phyloP scores from a whole-genome alignment of 2,888 invertebrate species.

The Tenthredo amoena region DNA sequence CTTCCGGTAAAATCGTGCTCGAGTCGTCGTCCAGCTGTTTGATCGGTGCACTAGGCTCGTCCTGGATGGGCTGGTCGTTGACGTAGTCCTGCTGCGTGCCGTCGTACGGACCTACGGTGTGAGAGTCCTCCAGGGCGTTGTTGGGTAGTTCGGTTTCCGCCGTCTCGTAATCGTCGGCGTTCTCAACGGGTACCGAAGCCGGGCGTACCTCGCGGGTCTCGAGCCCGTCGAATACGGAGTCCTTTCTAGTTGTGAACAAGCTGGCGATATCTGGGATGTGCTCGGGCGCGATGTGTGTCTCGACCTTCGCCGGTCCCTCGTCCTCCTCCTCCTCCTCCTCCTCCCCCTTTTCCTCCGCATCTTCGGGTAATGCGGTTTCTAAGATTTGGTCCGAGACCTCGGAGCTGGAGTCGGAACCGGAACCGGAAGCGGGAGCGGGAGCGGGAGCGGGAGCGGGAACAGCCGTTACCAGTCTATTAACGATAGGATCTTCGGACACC shows the following conservation, averaged over 20 bases:
- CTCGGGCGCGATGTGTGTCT: constrained; percentile 78
- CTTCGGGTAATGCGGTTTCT: constrained; percentile 59
- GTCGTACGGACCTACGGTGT: constrained; percentile 84
- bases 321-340: constrained; percentile 35
- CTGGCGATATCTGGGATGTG: constrained; percentile 82
- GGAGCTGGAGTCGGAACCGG: constrained; percentile 13
- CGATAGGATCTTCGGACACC: constrained; percentile 67
- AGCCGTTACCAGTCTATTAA: constrained; percentile 68
- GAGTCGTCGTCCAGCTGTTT: constrained; percentile 74
- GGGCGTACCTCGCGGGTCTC: constrained; percentile 73
- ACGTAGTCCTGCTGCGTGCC: constrained; percentile 78
- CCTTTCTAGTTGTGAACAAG: constrained; percentile 79
- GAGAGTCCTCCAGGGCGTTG: constrained; percentile 68
- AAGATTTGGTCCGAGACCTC: constrained; percentile 51
- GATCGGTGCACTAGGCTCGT: constrained; percentile 76
- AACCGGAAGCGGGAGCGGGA: background rate
- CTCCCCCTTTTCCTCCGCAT: constrained; percentile 56
- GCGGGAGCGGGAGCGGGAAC: constrained; percentile 58
- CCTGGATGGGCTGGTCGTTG: constrained; percentile 78
- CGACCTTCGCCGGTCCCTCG: constrained; percentile 74
- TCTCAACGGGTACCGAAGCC: constrained; percentile 60
- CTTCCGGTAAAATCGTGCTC: constrained; percentile 74
- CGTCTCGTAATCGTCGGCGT: constrained; percentile 25
- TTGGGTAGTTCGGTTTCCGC: constrained; percentile 67
- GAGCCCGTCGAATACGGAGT: constrained; percentile 71